phyloP scores from a whole-genome alignment of 2,113 vertebrate genomes.

The Hydrochoerus hydrochaeris region DNA sequence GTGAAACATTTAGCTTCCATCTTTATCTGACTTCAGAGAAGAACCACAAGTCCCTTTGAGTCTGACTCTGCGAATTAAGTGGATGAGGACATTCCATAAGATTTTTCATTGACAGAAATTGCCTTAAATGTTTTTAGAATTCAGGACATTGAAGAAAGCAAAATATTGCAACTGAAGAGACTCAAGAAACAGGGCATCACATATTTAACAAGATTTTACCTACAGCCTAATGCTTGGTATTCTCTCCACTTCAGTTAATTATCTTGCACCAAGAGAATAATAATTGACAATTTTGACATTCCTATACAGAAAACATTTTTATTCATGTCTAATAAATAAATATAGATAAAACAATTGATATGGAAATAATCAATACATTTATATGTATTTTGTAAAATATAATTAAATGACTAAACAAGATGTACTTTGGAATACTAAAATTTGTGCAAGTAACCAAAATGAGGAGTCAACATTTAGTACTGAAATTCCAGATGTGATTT shows the following conservation, averaged over 20 bases:
- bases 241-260: background rate
- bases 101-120: background rate
- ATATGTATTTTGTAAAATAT: background rate
- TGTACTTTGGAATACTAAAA: background rate
- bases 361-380: background rate
- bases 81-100: background rate
- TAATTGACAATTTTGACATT: background rate
- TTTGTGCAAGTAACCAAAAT: background rate
- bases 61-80: background rate
- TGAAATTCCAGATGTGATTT: background rate
- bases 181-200: background rate
- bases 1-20: background rate
- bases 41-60: background rate
- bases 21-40: background rate
- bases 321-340: background rate
- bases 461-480: background rate
- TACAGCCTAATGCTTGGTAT: background rate
- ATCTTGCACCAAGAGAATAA: background rate
- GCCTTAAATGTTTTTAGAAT: background rate
- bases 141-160: background rate
- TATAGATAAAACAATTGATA: background rate
- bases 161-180: background rate
- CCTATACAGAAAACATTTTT: background rate
- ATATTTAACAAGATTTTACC: background rate
- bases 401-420: background rate